A percentile compares a stretch with the other conserved stretches of the same genome.
These are phyloP conservation scores for Liasis olivaceus DNA, from an alignment of 2,797 vertebrate genomes.

Conservation along the genomic window DNA sequence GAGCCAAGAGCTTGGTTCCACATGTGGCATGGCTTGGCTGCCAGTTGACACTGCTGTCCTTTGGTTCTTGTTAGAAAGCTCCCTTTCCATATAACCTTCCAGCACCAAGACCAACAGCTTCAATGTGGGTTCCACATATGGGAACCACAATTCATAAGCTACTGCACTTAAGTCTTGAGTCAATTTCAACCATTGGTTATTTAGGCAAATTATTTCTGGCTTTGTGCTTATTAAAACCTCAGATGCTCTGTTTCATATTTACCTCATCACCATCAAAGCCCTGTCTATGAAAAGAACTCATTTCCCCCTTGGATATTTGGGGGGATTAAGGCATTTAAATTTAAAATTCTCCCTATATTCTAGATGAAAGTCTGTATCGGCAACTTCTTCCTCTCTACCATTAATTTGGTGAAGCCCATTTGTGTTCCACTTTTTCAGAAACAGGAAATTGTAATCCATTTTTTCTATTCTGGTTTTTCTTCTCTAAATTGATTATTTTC, in stretches of 20 bases:
- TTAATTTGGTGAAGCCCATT: neutral
- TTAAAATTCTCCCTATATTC: neutral
- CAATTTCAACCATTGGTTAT: neutral
- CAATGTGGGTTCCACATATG: neutral
- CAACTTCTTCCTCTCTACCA: neutral
- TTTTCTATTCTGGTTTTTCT: neutral
- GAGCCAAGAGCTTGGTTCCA: neutral
- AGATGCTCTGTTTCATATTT: neutral
- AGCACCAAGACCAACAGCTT: neutral
- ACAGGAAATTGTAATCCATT: neutral
- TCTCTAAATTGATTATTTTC: too few relatives aligned
- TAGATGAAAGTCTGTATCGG: neutral
- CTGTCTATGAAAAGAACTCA: neutral
- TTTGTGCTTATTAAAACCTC: neutral
- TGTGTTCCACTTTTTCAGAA: neutral
- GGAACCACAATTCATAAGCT: neutral
- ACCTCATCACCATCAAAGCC: neutral
- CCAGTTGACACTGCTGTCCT: neutral
- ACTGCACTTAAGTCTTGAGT: neutral
- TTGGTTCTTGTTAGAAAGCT: neutral
- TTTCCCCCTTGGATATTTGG: neutral
- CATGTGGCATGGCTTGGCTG: neutral
- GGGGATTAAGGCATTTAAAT: neutral
- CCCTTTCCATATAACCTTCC: neutral
- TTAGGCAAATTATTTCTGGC: neutral